These are phyloP conservation scores for Pollenia amentaria DNA, from an alignment of 2,888 invertebrate genomes.

Conservation along the genomic window DNA sequence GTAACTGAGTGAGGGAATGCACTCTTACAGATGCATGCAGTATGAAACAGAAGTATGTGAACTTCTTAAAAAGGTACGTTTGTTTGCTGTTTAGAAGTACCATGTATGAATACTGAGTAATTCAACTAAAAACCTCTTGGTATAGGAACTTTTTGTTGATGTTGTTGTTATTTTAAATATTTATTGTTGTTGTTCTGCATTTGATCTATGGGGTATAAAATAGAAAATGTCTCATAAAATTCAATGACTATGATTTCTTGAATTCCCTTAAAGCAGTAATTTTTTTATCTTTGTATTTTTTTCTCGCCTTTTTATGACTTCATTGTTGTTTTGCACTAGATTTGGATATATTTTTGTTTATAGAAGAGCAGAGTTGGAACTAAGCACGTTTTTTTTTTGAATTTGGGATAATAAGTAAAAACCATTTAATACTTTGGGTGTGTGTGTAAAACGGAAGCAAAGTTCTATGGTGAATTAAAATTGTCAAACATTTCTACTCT, in stretches of 20 bases:
- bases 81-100: neutral
- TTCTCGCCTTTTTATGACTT: neutral
- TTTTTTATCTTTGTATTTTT: slow-evolving; percentile 6
- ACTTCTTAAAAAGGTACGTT: slow-evolving; percentile 42
- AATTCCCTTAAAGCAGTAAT: slow-evolving; percentile 60
- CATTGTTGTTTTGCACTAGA: slow-evolving; percentile 10
- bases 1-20: slow-evolving; percentile 60
- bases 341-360: neutral
- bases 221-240: slow-evolving; percentile 38
- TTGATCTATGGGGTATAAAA: slow-evolving; percentile 30
- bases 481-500: no score
- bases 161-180: neutral
- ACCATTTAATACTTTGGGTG: no score
- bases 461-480: no score
- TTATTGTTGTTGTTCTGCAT: slow-evolving; percentile 15
- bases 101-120: slow-evolving; percentile 37
- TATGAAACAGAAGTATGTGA: slow-evolving; percentile 14
- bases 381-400: neutral
- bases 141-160: slow-evolving; percentile 4
- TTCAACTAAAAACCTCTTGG: slow-evolving; percentile 43
- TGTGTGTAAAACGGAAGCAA: no score
- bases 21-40: slow-evolving; percentile 18
- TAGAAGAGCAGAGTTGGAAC: neutral
- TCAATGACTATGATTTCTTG: slow-evolving; percentile 57
- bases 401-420: no score